Conservation (phyloP, 2,888 invertebrate species). For the Eurytoma adleriae region DNA sequence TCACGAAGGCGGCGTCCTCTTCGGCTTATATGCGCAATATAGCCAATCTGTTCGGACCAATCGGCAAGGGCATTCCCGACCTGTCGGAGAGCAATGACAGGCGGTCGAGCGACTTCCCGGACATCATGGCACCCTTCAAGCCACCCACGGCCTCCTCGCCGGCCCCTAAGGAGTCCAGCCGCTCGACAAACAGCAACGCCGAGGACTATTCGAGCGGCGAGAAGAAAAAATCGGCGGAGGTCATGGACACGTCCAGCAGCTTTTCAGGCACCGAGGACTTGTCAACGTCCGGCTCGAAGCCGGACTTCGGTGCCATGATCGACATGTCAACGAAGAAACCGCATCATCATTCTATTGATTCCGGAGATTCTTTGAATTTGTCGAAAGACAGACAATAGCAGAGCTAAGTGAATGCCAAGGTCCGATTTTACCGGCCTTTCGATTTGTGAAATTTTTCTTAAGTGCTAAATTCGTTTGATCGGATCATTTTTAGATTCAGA, state of each 20-base stretch:
- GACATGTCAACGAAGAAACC: constrained; percentile 71
- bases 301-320: constrained; percentile 68
- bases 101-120: constrained; percentile 63
- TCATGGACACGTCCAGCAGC: constrained; percentile 62
- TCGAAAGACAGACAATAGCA: constrained; percentile 70
- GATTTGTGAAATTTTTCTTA: constrained; percentile 51
- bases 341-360: constrained; percentile 64
- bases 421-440: constrained; percentile 55
- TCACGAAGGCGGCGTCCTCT: constrained; percentile 70
- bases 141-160: constrained; percentile 59
- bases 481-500: no score
- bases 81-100: constrained; percentile 63
- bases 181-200: constrained; percentile 51
- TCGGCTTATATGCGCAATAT: constrained; percentile 72
- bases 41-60: constrained; percentile 70
- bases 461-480: constrained; percentile 17
- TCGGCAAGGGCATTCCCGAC: constrained; percentile 68
- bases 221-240: constrained; percentile 59
- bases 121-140: constrained; percentile 63
- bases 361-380: constrained; percentile 70
- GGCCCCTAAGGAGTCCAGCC: constrained; percentile 61
- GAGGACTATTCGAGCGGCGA: constrained; percentile 66
- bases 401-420: constrained; percentile 56
- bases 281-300: constrained; percentile 65
- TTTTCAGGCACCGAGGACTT: constrained; percentile 68